A percentile compares a stretch with the other conserved stretches of the same genome.
phyloP scores from a whole-genome alignment of 2,888 invertebrate genomes.

The Zelleria hepariella region DNA sequence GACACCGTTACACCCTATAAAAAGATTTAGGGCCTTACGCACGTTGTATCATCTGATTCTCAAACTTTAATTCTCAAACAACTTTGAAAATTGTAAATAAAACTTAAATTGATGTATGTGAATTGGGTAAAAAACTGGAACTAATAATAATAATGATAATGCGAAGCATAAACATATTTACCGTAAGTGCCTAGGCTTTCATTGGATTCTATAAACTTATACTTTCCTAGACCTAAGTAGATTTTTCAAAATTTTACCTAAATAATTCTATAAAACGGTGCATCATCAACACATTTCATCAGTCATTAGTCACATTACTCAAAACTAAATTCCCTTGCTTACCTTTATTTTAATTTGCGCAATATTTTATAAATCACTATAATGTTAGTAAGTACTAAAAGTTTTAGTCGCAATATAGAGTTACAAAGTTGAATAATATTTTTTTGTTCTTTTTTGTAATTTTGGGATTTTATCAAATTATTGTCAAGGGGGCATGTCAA shows the following conservation, averaged over 20 bases:
- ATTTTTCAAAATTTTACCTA: not conserved
- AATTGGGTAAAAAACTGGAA: not conserved
- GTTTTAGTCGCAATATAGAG: not conserved
- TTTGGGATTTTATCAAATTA: too few relatives aligned
- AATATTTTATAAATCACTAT: not conserved
- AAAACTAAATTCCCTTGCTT: too few relatives aligned
- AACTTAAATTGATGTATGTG: not conserved
- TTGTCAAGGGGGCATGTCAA: too few relatives aligned
- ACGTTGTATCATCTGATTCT: not conserved
- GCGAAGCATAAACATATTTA: conserved; percentile 24
- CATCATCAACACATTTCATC: not conserved
- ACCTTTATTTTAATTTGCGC: not conserved
- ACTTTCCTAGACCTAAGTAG: not conserved
- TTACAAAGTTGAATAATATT: not conserved
- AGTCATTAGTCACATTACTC: too few relatives aligned
- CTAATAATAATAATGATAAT: not conserved
- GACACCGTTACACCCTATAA: not conserved
- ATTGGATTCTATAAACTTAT: conserved; percentile 12
- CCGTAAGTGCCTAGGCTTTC: conserved; percentile 61
- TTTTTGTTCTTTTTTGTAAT: too few relatives aligned
- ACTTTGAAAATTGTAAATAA: not conserved
- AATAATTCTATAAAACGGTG: not conserved
- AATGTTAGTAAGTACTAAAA: not conserved
- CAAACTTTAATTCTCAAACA: not conserved
- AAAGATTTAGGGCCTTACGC: not conserved